phyloP scores from a whole-genome alignment of 2,888 invertebrate genomes.

The Leucophora obtusa region DNA sequence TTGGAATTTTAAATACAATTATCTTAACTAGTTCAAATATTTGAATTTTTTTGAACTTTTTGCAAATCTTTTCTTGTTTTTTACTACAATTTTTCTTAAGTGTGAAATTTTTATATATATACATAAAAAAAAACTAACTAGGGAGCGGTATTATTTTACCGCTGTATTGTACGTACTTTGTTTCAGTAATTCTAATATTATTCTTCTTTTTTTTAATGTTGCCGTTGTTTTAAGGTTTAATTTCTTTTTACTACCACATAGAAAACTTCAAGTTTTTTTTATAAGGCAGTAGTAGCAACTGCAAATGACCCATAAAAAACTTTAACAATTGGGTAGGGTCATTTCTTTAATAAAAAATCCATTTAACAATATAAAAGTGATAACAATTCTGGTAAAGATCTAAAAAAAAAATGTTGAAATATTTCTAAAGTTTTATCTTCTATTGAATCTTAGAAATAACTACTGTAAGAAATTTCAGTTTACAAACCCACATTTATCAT shows the following conservation, averaged over 20 bases:
- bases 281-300: conserved; percentile 48
- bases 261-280: conserved; percentile 20
- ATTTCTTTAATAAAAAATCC: conserved; percentile 10
- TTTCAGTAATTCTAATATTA: background rate
- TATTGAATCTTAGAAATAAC: conserved; percentile 7
- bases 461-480: conserved; percentile 2
- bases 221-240: conserved; percentile 12
- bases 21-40: too few relatives aligned
- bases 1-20: too few relatives aligned
- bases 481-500: conserved; percentile 31
- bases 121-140: conserved; percentile 21
- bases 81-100: background rate
- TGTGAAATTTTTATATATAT: background rate
- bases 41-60: too few relatives aligned
- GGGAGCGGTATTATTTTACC: conserved; percentile 47
- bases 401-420: background rate
- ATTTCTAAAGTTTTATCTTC: background rate
- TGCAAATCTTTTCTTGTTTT: background rate
- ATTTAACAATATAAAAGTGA: background rate
- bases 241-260: conserved; percentile 29
- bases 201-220: conserved; percentile 4
- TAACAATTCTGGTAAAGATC: background rate
- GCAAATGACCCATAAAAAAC: conserved; percentile 60
- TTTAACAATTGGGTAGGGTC: conserved; percentile 56
- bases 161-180: conserved; percentile 2